Base-by-base conservation (phyloP, 2,888 invertebrate species). In the Mythimna impura region DNA sequence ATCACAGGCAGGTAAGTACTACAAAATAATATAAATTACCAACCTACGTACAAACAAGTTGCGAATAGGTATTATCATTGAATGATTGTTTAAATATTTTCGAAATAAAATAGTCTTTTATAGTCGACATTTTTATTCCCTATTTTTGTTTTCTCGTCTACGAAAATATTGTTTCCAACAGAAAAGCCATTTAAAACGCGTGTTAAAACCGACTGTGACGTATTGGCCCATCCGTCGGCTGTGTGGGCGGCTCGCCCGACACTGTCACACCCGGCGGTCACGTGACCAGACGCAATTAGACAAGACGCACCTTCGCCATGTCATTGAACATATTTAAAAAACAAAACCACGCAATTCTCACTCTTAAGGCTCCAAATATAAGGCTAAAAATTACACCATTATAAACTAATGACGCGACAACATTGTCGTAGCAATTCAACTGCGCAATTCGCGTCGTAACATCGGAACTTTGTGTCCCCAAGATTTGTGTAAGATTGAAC, bases 231-330 rank as follows among this genome's bases (percentile, higher is more conserved):
- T 71, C 81, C 71, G 79, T 80, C 84, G 62, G 58, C 61, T 55
- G 67, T 62, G 92, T 91, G 86, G 90, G 90, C 66, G 87, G 73
- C 76, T 75, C 81, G 79, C 78, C 81, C 84, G 86, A 85, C 88
- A 90, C 89, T 91, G 90, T 91, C 90, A 89, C 87, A 84, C 68
- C 25, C n/a, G 61, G 40, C 71, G 74, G 83, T 89, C 90, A 91
- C 89, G 88, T 86, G 90, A 88, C 71, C 82, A 86, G 85, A 90
- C 91, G 89, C 89, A 91, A 91, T 92, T 91, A 91, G 89, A 90
- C 87, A 85, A 87, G 83, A 84, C 87, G 88, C 85, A 88, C 84
- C 83, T 83, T 78, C 87, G 83, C 88, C 86, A 87, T 90, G 87
- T 88, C 90, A 91, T 87, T 90, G 88, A 88, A 83, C 57, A 58